These are phyloP conservation scores for Salminus brasiliensis DNA, from an alignment of 2,113 vertebrate species.

Conservation along the genomic window DNA sequence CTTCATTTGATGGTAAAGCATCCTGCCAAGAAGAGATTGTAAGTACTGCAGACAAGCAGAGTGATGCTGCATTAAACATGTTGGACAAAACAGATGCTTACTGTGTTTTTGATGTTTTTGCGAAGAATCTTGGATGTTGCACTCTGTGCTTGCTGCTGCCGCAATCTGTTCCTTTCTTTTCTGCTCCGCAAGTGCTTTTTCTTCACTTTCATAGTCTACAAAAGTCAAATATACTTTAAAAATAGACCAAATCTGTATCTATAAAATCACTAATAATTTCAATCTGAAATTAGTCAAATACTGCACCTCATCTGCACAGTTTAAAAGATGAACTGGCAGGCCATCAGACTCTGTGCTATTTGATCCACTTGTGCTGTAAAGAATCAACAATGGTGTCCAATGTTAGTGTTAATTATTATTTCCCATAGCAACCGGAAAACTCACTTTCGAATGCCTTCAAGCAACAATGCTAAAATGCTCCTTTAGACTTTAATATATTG, in stretches of 20 bases:
- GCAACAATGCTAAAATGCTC: too few species aligned
- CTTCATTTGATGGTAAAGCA: slow-evolving; percentile 31
- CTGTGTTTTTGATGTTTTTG: slow-evolving; percentile 39
- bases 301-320: slow-evolving; percentile 53
- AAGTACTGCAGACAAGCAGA: not conserved
- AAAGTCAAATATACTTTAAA: not conserved
- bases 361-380: slow-evolving; percentile 85
- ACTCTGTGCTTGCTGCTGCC: slow-evolving; percentile 38
- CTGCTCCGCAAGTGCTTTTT: slow-evolving; percentile 75
- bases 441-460: too few species aligned
- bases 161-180: slow-evolving; percentile 75
- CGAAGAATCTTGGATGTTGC: slow-evolving; percentile 29
- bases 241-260: not conserved
- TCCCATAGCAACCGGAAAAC: not conserved
- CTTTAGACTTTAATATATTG: too few species aligned
- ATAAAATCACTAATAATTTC: too few species aligned
- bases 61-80: not conserved
- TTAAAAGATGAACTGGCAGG: slow-evolving; percentile 73
- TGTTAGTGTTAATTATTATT: not conserved
- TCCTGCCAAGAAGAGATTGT: slow-evolving; percentile 57
- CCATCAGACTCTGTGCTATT: slow-evolving; percentile 86
- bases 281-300: not conserved
- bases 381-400: slow-evolving; percentile 29
- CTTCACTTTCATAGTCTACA: slow-evolving; percentile 55
- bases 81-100: slow-evolving; percentile 30